phyloP scores from a whole-genome alignment of 2,113 vertebrate genomes.

The Platysternon megacephalum region DNA sequence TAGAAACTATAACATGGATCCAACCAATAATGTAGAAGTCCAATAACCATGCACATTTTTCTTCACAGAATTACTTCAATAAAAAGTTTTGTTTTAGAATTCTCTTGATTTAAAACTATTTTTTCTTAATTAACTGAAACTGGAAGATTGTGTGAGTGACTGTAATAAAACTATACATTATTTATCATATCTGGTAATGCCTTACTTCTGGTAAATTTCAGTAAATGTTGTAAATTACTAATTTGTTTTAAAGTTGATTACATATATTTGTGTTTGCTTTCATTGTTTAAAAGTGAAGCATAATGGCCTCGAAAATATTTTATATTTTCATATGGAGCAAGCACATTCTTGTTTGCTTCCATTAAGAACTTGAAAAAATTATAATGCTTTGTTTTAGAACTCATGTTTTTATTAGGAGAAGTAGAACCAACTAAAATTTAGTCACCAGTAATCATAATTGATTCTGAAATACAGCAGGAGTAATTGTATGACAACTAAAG shows the following conservation, averaged over 20 bases:
- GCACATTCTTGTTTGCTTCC: not conserved
- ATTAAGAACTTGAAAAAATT: not conserved
- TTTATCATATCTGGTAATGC: not conserved
- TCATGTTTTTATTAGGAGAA: not conserved
- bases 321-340: not conserved
- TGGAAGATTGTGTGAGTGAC: not conserved
- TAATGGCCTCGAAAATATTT: not conserved
- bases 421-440: not conserved
- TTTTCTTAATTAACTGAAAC: not conserved
- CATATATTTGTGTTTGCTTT: not conserved
- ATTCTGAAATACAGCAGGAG: not conserved
- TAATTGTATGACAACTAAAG: not conserved
- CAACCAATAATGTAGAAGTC: slow-evolving; percentile 34
- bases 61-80: not conserved
- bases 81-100: not conserved
- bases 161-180: not conserved
- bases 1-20: slow-evolving; percentile 52
- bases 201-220: not conserved
- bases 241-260: not conserved
- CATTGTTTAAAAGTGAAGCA: slow-evolving; percentile 43
- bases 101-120: not conserved
- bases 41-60: slow-evolving; percentile 23
- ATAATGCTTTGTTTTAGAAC: not conserved
- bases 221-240: not conserved
- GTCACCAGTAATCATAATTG: not conserved